Base-by-base conservation (phyloP, 2,888 invertebrate genomes). In the Phytoseiulus persimilis region DNA sequence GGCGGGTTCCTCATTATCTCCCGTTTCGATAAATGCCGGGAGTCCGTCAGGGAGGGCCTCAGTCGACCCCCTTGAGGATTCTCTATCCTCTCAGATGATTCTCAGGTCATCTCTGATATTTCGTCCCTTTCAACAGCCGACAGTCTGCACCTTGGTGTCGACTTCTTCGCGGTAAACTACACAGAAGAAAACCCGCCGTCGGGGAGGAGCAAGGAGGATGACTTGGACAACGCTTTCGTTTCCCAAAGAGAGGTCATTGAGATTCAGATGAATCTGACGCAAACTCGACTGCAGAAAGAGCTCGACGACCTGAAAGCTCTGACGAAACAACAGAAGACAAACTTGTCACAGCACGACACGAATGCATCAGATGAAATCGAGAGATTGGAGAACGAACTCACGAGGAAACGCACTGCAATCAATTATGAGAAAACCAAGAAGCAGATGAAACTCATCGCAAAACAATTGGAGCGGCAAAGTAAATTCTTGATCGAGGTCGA, bases 391-490 rank as follows among this genome's bases (percentile, higher is more conserved):
- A 65, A 65, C 65, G 18, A 65, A 18, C 65, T 65, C 18, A 23
- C 65, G 65, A 65, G 28, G 18, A 65, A 65, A 65, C 65, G 28
- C 18, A 23, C 65, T 28, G 65, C 14, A 28, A 65, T 65, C 65
- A 28, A 65, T 2, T 65, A 65, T 65, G 65, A 28, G 1, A 65
- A 65, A 5, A 39, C 87, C 5, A 32, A 5, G 33, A 87, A 87
- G 33, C 87, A 87, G 33, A 87, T 87, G n/a, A 87, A 87, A 18
- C 33, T 87, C 9, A 33, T 87, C 18, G 65, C 28, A 39, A 87
- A 87, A 5, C 33, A 87, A 32, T 32, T 31, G 87, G 87, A 87
- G 87, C 28, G 45, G 33, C n/a, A 31, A 23, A 32, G 31, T 0
- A 31, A 87, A 39, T 33, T 87, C 39, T 45, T 87, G 32, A 3